Evolutionary conservation across 2,888 invertebrate species (phyloP).

Genomic region (Gnatocerus cornutus): DNA sequence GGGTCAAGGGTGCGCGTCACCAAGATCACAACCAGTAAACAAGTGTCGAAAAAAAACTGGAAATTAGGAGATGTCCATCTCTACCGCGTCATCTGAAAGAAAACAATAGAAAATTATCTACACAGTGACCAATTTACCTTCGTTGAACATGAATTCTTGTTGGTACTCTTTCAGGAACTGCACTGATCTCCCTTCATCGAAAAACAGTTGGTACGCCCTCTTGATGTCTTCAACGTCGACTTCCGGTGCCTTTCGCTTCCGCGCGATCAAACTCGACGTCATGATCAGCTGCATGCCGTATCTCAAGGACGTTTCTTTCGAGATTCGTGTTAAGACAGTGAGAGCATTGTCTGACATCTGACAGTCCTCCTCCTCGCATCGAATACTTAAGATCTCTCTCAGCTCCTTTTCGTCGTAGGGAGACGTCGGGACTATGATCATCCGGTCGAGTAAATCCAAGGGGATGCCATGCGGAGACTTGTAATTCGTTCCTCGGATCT

Average conservation of each 20-base stretch:
- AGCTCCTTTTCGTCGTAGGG: conserved; percentile 93
- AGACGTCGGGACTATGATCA: conserved; percentile 94
- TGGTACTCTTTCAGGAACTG: conserved; percentile 97
- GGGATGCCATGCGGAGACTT: conserved; percentile 98
- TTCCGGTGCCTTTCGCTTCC: conserved; percentile 89
- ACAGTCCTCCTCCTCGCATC: conserved; percentile 98
- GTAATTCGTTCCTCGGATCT: conserved; percentile 88
- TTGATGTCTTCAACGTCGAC: conserved; percentile 93
- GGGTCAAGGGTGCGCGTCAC: no score
- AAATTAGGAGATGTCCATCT: conserved; percentile 43
- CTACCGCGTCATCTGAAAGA: conserved; percentile 34
- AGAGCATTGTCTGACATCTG: conserved; percentile 94
- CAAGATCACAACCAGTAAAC: not conserved
- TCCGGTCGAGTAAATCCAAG: conserved; percentile 94
- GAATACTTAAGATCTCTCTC: conserved; percentile 85
- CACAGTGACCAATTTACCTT: conserved; percentile 63
- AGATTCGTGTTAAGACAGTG: conserved; percentile 92
- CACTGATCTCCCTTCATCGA: conserved; percentile 94
- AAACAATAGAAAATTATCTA: conserved; percentile 40
- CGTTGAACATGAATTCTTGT: conserved; percentile 95
- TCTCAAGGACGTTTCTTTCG: conserved; percentile 93
- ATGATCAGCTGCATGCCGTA: conserved; percentile 99
- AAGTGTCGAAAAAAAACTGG: conserved; percentile 6
- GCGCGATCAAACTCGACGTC: conserved; percentile 94
- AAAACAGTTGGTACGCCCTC: conserved; percentile 94